Base-by-base conservation (phyloP, 2,888 invertebrate genomes). In the Drosophila yooni region DNA sequence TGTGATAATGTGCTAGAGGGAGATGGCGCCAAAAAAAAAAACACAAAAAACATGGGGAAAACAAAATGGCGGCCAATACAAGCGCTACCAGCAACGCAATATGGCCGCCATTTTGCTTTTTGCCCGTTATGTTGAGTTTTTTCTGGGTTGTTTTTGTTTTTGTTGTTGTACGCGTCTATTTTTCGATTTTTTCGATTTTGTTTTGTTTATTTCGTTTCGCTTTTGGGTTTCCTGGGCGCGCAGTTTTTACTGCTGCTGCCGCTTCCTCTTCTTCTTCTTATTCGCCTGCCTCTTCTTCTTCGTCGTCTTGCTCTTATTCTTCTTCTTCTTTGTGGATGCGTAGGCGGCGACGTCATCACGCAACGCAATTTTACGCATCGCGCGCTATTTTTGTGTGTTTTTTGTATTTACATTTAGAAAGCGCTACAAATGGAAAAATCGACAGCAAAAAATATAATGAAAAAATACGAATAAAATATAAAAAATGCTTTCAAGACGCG, bases 361-460 rank as follows among this genome's bases (percentile, higher is more conserved):
- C 71, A 65, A 68, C 64, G 71, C 78, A 79, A 53, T 76, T 79
- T 79, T 76, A 79, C 76, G 79, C 75, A 79, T 62, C 61, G 67
- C 40, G 70, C 57, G 69, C 76, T 88, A 79, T 81, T 81, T 82
- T 81, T 56, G 76, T 46, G 46, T 46, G 8, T 15, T 8, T 46
- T 21, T 25, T 73, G 76, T 90, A 88, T 88, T 89, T 89, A 81
- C 83, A 83, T 86, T 88, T 82, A 66, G 81, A 83, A 86, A 86
- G 87, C 87, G 86, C 64, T 68, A 33, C 56, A 71, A 66, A 64
- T 54, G 48, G 25, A 34, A 58, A 66, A 38, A 54, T 67, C 57
- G 40, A 56, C 51, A 53, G 31, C 31, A 36, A 25, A 53, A 31
- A 18, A 29, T 25, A n/a, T 46, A 21, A 52, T 21, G 8, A 13